Evolutionary conservation across 2,797 vertebrate species (phyloP).

Genomic region (Clarias laeviceps): DNA sequence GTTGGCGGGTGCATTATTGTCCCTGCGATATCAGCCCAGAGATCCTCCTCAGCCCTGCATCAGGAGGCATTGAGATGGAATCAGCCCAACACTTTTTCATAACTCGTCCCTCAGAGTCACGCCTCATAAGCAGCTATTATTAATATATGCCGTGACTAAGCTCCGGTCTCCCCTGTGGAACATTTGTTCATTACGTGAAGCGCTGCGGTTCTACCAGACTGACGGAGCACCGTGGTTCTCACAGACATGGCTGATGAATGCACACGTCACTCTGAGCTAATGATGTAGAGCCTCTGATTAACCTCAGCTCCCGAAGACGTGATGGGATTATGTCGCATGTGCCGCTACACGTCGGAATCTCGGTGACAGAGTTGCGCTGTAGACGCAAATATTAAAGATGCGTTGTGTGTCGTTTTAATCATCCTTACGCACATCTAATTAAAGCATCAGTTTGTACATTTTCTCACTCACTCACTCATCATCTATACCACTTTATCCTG

Average conservation of each 20-base stretch:
- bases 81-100: conserved; percentile 34
- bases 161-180: conserved; percentile 17
- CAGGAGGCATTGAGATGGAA: background rate
- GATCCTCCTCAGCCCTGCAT: background rate
- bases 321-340: background rate
- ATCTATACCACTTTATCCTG: no score
- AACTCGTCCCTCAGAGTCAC: conserved; percentile 24
- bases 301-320: background rate
- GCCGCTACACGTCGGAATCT: background rate
- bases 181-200: conserved; percentile 19
- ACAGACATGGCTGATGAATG: background rate
- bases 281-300: background rate
- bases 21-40: background rate
- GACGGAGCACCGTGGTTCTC: background rate
- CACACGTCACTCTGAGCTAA: conserved; percentile 31
- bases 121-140: conserved; percentile 37
- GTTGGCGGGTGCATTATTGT: background rate
- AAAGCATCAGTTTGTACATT: background rate
- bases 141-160: conserved; percentile 14
- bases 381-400: background rate
- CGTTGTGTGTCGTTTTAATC: background rate
- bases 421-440: no score
- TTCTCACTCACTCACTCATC: no score
- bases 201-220: background rate
- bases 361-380: background rate